These are phyloP conservation scores for Rhyacophila evoluta DNA, from an alignment of 2,888 invertebrate genomes.

Conservation along the genomic window DNA sequence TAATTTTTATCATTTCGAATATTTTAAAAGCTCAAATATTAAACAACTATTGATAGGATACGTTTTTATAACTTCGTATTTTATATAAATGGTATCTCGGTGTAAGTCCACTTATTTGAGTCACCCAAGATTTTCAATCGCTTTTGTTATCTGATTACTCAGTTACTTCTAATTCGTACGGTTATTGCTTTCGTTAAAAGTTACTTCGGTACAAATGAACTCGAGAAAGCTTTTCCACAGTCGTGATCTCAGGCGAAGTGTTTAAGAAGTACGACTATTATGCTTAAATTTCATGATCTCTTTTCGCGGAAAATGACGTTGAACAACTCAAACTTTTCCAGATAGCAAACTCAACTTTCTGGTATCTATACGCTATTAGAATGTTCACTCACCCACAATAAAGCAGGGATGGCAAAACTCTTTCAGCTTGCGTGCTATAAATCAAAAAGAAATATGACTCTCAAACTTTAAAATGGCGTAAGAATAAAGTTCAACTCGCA, in stretches of 20 bases:
- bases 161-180: conserved; percentile 2
- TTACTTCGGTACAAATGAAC: not conserved
- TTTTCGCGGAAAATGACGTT: not conserved
- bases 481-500: no score
- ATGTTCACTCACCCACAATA: not conserved
- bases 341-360: conserved; percentile 1
- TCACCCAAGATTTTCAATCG: not conserved
- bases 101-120: not conserved
- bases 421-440: no score
- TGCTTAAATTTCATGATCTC: conserved; percentile 5
- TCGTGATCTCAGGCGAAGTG: not conserved
- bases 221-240: not conserved
- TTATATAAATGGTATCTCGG: no score
- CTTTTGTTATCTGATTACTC: not conserved
- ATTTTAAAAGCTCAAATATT: no score
- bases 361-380: not conserved
- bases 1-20: no score
- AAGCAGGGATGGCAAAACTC: no score
- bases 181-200: not conserved
- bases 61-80: no score
- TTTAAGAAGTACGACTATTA: conserved; percentile 4
- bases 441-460: no score
- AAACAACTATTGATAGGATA: no score
- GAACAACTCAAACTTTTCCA: not conserved
- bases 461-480: no score